These are phyloP conservation scores for Epinotia ramella DNA, from an alignment of 2,888 invertebrate genomes.

Conservation along the genomic window DNA sequence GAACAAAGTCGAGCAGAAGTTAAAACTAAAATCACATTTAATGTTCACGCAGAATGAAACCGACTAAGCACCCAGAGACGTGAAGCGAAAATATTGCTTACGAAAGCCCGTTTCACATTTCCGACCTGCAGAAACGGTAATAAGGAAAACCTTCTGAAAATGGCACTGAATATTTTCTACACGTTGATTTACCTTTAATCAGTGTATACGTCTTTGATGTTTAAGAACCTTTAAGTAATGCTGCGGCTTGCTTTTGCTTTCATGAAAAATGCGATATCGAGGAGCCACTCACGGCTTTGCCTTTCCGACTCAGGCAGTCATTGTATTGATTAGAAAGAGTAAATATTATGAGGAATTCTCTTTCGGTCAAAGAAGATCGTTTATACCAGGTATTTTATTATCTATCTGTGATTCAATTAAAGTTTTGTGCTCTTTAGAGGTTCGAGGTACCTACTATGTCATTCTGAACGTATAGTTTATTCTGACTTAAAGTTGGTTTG, in stretches of 20 bases:
- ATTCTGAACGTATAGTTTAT: not conserved
- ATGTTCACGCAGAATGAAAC: conserved; percentile 32
- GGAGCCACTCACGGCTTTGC: conserved; percentile 50
- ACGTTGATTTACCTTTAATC: conserved; percentile 60
- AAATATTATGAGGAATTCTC: conserved; percentile 34
- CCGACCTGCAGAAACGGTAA: conserved; percentile 43
- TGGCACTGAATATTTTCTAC: conserved; percentile 54
- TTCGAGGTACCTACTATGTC: no score
- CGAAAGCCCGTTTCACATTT: conserved; percentile 46
- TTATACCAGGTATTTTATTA: no score
- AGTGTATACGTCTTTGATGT: conserved; percentile 60
- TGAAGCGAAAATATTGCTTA: conserved; percentile 54
- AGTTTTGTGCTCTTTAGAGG: no score
- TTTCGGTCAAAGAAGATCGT: not conserved
- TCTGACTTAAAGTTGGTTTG: not conserved
- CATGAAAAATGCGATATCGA: conserved; percentile 49
- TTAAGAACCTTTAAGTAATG: conserved; percentile 58
- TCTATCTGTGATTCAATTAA: no score
- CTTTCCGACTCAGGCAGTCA: conserved; percentile 50
- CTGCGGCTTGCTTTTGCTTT: conserved; percentile 52
- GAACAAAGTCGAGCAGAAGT: conserved; percentile 8
- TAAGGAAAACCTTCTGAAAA: conserved; percentile 52
- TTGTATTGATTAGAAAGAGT: conserved; percentile 46
- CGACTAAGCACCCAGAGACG: conserved; percentile 51
- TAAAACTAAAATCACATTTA: conserved; percentile 43